Base-by-base conservation (phyloP, 1,140 invertebrate genomes). In the Streblospio benedicti region DNA sequence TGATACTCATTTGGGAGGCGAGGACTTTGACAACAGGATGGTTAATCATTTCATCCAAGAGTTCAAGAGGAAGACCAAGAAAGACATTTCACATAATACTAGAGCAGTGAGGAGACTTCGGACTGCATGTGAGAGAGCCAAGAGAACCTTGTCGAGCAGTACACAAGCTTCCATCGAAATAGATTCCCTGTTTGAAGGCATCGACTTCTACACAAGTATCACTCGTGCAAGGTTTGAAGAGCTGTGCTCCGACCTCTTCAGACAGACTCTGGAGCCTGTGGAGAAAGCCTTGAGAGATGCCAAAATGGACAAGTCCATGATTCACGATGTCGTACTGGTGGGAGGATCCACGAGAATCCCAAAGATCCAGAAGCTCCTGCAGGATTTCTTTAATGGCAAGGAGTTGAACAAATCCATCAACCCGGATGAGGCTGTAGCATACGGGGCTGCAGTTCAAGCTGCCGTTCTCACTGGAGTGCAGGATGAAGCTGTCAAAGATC, bases 11-110 rank as follows among this genome's bases (percentile, higher is more conserved):
- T 83, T 98, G 76, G 95, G 95, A 71, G 95, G 95, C 64, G 93
- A 97, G 81, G 95, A 98, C 80, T 98, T 98, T 91, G 96, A 99
- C 76, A 97, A 93, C 74, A 82, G 93, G 43, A 88, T 98, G 85
- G 92, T 97, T 20, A 92, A 90, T 70, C 91, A 96, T 79, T 97
- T 97, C 69, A 87, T 93, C 0, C 86, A 93, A 74, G 93, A 97
- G 76, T 97, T 98, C 84, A 95, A 96, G 80, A 82, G 93, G 54
- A 98, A 98, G 76, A 89, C 94, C 83, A 95, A 94, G 76, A 95
- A 94, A 71, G 95, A 98, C 67, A 80, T 97, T 27, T 85, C 85
- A 20, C 79, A 82, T 51, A 97, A 97, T 81, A 91, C 93, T 72
- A 83, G 93, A 62, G 91, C 94, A 4, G 81, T 98, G 16, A 83